These are phyloP conservation scores for Scaptomyza polygonia DNA, from an alignment of 2,888 invertebrate genomes.

Conservation along the genomic window DNA sequence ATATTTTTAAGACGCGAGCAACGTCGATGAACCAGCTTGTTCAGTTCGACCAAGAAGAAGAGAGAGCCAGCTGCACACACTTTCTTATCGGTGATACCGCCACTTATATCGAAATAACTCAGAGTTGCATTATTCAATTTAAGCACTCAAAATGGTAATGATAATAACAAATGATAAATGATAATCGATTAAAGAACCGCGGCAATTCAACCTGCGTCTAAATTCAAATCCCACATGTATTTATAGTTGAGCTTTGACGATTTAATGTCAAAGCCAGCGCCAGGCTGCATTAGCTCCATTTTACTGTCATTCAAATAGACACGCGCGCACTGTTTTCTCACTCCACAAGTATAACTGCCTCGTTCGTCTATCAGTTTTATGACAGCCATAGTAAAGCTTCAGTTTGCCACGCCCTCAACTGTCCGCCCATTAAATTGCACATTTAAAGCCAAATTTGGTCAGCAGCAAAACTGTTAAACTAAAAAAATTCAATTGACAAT, in stretches of 20 bases:
- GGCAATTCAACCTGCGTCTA: no score
- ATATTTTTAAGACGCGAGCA: no score
- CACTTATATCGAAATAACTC: no score
- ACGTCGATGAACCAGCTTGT: no score
- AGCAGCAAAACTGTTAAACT: slow-evolving; percentile 23
- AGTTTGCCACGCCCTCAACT: slow-evolving; percentile 29
- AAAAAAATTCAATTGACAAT: slow-evolving; percentile 30
- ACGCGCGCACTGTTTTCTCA: slow-evolving; percentile 17
- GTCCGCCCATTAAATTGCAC: slow-evolving; percentile 51
- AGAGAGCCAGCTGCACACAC: no score
- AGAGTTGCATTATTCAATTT: no score
- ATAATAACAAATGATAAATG: no score
- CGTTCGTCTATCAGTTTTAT: slow-evolving; percentile 24
- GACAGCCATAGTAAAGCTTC: slow-evolving; percentile 48
- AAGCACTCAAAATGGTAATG: no score
- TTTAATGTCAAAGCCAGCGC: slow-evolving; percentile 44
- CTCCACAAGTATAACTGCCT: neutral
- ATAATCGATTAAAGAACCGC: no score
- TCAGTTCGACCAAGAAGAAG: no score
- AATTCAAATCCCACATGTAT: no score
- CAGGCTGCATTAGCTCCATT: slow-evolving; percentile 44
- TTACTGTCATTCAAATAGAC: slow-evolving; percentile 20
- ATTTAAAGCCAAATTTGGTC: slow-evolving; percentile 41
- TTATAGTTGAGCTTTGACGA: slow-evolving; percentile 35
- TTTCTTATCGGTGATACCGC: no score